phyloP scores from a whole-genome alignment of 2,888 invertebrate genomes.

The Machimus atricapillus region DNA sequence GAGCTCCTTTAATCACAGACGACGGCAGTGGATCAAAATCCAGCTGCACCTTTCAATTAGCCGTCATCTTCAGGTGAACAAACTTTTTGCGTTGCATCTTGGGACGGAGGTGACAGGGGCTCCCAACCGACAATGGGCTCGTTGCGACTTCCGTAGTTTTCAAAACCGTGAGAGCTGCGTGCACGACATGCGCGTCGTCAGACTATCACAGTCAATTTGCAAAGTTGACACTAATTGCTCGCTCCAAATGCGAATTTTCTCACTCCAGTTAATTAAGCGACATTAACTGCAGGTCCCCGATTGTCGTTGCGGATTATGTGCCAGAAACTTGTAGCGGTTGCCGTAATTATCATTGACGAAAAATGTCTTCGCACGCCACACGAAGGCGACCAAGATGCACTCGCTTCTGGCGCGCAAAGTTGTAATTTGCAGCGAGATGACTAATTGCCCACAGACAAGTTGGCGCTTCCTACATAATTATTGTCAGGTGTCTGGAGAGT shows the following conservation, averaged over 20 bases:
- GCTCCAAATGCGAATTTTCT: neutral
- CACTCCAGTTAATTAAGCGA: neutral
- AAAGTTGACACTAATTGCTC: conserved; percentile 6
- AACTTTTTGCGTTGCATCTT: neutral
- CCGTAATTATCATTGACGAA: conserved; percentile 7
- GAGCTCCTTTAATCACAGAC: neutral
- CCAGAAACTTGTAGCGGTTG: neutral
- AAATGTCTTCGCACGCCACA: neutral
- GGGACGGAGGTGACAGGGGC: neutral
- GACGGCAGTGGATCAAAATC: neutral
- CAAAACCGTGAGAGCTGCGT: neutral
- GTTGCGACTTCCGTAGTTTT: neutral
- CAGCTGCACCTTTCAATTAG: neutral
- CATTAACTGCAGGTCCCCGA: neutral
- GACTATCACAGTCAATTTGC: neutral
- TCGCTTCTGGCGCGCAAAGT: neutral
- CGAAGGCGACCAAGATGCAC: neutral
- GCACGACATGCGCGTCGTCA: neutral
- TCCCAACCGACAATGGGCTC: neutral
- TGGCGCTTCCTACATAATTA: neutral
- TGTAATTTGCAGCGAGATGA: neutral
- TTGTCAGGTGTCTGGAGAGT: neutral
- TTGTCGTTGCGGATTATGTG: neutral
- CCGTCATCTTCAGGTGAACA: neutral
- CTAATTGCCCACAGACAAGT: neutral